Conservation (phyloP, 2,113 vertebrate genomes). For the Telmatochromis sp. region DNA sequence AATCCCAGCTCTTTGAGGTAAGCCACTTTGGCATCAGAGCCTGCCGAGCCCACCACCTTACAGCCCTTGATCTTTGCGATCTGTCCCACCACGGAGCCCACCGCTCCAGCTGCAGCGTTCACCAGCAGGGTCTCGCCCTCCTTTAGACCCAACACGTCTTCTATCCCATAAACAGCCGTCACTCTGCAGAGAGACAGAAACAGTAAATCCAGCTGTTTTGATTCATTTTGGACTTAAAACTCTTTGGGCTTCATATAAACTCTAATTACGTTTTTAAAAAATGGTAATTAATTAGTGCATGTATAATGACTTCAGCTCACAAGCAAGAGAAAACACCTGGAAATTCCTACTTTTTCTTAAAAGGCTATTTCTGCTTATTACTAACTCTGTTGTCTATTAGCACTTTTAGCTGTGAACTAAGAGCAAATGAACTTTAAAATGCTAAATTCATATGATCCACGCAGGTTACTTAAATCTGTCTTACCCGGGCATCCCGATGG, state of each 20-base stretch:
- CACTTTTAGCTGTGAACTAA: not conserved
- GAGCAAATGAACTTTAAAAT: not conserved
- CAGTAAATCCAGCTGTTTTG: not conserved
- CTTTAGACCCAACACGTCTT: rapidly evolving
- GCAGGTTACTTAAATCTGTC: too few species aligned
- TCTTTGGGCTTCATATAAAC: not conserved
- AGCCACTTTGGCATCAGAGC: too few species aligned
- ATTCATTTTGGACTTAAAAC: not conserved
- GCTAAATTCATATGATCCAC: not conserved
- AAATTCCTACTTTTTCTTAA: not conserved
- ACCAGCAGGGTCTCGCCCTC: not conserved
- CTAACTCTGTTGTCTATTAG: not conserved
- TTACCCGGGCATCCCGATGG: too few species aligned
- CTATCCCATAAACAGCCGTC: not conserved
- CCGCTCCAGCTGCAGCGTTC: too few species aligned
- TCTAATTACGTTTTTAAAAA: rapidly evolving
- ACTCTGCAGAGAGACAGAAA: not conserved
- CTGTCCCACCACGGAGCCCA: too few species aligned
- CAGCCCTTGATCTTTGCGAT: too few species aligned
- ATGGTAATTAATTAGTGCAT: not conserved
- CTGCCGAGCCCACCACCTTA: too few species aligned
- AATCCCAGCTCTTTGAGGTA: too few species aligned
- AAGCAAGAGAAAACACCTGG: not conserved
- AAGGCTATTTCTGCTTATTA: not conserved
- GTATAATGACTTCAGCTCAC: not conserved